Conservation (phyloP, 2,113 vertebrate species). For the Cyphomyrus discorhynchus region DNA sequence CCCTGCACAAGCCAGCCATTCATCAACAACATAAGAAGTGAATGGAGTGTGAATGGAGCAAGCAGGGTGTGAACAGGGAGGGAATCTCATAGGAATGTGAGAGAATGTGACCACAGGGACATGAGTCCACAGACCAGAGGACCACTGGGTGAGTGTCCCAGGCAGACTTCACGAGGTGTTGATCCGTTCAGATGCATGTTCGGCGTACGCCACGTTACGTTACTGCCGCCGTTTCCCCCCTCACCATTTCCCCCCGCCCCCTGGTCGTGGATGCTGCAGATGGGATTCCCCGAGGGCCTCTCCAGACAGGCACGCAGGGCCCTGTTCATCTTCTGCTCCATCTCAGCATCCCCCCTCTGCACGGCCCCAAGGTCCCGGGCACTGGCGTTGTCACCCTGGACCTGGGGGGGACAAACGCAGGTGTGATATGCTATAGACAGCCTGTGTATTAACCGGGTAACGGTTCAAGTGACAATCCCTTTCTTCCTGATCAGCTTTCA, state of each 20-base stretch:
- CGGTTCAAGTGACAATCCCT: neutral
- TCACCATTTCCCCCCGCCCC: conserved; percentile 85
- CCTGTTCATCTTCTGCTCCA: conserved; percentile 93
- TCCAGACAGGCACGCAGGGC: conserved; percentile 81
- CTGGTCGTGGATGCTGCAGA: conserved; percentile 87
- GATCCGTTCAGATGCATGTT: neutral
- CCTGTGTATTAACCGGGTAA: neutral
- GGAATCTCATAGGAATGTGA: neutral
- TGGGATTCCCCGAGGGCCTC: conserved; percentile 61
- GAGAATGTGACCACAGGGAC: neutral
- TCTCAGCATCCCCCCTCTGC: conserved; percentile 85
- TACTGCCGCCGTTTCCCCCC: neutral
- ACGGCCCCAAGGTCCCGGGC: conserved; percentile 78
- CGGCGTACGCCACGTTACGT: neutral
- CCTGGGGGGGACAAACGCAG: conserved; percentile 44
- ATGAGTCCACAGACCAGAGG: no score
- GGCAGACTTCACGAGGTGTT: neutral
- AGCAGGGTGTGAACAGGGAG: no score
- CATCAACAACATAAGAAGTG: neutral
- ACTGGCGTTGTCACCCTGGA: conserved; percentile 79
- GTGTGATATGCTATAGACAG: neutral
- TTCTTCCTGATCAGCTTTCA: neutral
- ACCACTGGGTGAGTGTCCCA: neutral
- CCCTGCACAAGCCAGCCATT: neutral
- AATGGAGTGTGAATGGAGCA: neutral